Percentiles rank a stretch among this genome's conserved stretches.
phyloP scores from a whole-genome alignment of 2,797 vertebrate species.

The Bucorvus abyssinicus region DNA sequence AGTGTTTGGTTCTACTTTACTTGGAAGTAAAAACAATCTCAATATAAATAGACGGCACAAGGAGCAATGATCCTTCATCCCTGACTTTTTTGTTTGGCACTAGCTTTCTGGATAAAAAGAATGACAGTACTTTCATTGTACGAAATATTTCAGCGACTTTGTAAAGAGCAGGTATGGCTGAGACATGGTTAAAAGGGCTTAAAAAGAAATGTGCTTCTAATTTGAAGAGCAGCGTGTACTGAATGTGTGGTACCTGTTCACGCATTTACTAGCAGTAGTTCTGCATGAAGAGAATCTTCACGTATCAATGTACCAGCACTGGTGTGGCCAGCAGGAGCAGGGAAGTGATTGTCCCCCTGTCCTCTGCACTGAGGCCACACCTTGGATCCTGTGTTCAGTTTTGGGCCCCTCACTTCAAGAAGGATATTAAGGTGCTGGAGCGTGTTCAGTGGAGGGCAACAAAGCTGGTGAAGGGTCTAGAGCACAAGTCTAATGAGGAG shows the following conservation, averaged over 20 bases:
- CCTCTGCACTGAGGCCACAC: too few species aligned
- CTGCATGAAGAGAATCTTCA: background rate
- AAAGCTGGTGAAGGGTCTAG: too few species aligned
- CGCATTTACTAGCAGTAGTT: background rate
- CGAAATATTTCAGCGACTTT: background rate
- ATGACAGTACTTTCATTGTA: background rate
- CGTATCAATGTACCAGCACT: too few species aligned
- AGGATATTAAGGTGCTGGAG: too few species aligned
- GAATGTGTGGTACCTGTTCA: background rate
- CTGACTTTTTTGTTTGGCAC: background rate
- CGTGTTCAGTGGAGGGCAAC: too few species aligned
- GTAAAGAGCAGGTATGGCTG: background rate
- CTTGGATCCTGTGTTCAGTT: too few species aligned
- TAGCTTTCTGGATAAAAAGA: background rate
- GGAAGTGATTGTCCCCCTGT: too few species aligned
- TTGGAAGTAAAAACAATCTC: background rate
- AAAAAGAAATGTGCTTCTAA: background rate
- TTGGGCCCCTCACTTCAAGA: too few species aligned
- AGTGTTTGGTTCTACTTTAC: background rate
- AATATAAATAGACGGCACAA: background rate
- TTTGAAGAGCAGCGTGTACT: background rate
- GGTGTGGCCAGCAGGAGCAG: too few species aligned
- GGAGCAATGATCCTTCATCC: background rate
- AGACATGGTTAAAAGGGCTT: background rate
- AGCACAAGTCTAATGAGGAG: too few species aligned